phyloP scores from a whole-genome alignment of 2,797 vertebrate genomes.

The Sebastes nivosus region DNA sequence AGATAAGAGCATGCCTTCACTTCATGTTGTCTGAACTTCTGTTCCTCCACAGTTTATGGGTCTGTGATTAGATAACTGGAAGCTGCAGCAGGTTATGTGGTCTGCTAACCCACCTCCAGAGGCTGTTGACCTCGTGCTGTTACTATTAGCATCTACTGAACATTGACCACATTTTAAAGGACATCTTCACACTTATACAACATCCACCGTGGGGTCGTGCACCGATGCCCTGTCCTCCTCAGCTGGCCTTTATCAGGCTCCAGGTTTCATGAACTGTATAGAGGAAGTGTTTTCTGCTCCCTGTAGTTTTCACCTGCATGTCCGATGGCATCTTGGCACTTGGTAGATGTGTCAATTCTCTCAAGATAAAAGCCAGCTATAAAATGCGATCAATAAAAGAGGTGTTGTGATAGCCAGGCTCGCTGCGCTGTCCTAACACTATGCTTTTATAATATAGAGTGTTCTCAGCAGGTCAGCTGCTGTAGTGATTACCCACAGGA shows the following conservation, averaged over 20 bases:
- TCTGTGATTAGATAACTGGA: slow-evolving; percentile 37
- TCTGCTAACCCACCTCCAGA: slow-evolving; percentile 2
- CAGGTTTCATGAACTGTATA: slow-evolving; percentile 1
- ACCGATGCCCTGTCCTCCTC: not conserved
- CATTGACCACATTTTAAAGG: slow-evolving; percentile 1
- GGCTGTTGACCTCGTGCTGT: not conserved
- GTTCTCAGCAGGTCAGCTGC: slow-evolving; percentile 5
- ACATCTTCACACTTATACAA: slow-evolving; percentile 1
- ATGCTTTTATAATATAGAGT: slow-evolving; percentile 17
- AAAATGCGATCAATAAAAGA: slow-evolving; percentile 32
- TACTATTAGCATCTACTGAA: slow-evolving; percentile 8
- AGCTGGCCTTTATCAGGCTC: not conserved
- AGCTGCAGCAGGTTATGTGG: not conserved
- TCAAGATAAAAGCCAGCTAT: slow-evolving; percentile 15
- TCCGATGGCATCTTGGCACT: not conserved
- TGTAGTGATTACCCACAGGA: not conserved
- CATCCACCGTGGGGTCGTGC: not conserved
- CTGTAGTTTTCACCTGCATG: not conserved
- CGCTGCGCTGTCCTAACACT: not conserved
- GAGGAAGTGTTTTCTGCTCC: slow-evolving; percentile 1
- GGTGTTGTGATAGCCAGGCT: not conserved
- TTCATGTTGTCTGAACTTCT: not conserved
- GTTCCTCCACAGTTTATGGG: slow-evolving; percentile 16
- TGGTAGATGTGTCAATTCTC: not conserved
- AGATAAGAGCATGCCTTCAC: not conserved